Base-by-base conservation (phyloP, 2,113 vertebrate species). In the Scophthalmus maximus region DNA sequence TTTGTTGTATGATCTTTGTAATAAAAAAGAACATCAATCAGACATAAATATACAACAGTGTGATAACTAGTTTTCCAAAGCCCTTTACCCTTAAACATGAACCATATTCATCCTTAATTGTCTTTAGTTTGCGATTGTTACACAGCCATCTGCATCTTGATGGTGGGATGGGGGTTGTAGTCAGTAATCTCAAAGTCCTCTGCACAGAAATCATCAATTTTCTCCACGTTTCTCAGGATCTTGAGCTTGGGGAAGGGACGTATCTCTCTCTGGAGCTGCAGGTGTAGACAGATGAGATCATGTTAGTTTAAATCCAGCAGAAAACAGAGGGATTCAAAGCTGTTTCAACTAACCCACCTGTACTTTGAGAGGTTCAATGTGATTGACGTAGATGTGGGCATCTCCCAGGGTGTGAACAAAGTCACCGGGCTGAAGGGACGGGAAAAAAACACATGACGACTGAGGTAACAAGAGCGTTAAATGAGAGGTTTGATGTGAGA, bases 81-180 rank as follows among this genome's bases (percentile, higher is more conserved):
- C n/a, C 29, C 1, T 42, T 46, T 36, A 3, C 4, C 15, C 1
- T 2, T 10, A 4, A 18, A 9, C 15, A 9, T n/a, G 2, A 1
- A 32, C 32, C 29, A 58, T 7, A 23, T 42, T 49, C 2, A 47
- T 50, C 4, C 2, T 4, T 10, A 0, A 9, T 30, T 2, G n/a
- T 12, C 20, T 17, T 42, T n/a, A 7, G 3, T 20, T 2, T 29
- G 2, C 14, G 18, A 34, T 6, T 25, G 27, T 90, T 90, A 98
- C 71, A 99, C 94, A 42, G 97, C 95, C 97, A 99, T 98, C 80
- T 97, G 94, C 97, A 99, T 98, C 89, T 97, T 99, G 89, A 99
- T 98, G 50, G 93, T 6, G 3, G 98, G 96, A 53, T 98, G 95
- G 23, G 98, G 98, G 83, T 96, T 86, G 85, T 99, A 99, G 74